Base-by-base conservation (phyloP, 1,140 invertebrate species). In the Pogonomyrmex californicus region DNA sequence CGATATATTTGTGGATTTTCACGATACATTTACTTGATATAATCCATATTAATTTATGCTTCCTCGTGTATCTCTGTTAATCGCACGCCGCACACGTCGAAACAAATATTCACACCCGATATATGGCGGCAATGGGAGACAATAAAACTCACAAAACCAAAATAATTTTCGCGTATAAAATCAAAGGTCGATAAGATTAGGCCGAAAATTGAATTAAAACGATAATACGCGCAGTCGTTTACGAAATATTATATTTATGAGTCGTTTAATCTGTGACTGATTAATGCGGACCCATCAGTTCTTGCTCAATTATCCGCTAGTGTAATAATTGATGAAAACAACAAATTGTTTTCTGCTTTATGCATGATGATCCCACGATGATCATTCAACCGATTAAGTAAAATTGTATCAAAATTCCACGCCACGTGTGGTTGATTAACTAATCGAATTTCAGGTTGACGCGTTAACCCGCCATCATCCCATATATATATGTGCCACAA, bases 191-290 rank as follows among this genome's bases (percentile, higher is more conserved):
- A 86, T 86, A 82, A 86, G 85, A 75, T 75, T 83, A 83, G 66
- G 60, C 30, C 17, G 30, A 4, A 47, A 83, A 83, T 62, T 83
- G 41, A 60, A 70, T 83, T 73, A 60, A 83, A 75, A 6, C 79
- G 68, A 62, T 60, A 75, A 75, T 75, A 49, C 66, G 30, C 30
- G 12, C 33, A 7, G 30, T 60, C 79, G 54, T 73, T 36, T 1
- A n/a, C 0, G 10, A 14, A 85, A 85, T 83, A 56, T 85, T 85
- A 77, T 85, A 85, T 85, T 85, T 85, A 85, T 78, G 62, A 85
- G 17, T 60, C 70, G 36, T 78, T 85, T 85, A 85, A 78, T 66
- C 71, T 65, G 73, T 63, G 66, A 82, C 66, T 62, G 66, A 83
- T 86, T 82, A 81, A 82, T 70, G 9, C 85, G 44, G 23, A 41